phyloP scores from a whole-genome alignment of 2,113 vertebrate species.

The Sprattus sprattus region DNA sequence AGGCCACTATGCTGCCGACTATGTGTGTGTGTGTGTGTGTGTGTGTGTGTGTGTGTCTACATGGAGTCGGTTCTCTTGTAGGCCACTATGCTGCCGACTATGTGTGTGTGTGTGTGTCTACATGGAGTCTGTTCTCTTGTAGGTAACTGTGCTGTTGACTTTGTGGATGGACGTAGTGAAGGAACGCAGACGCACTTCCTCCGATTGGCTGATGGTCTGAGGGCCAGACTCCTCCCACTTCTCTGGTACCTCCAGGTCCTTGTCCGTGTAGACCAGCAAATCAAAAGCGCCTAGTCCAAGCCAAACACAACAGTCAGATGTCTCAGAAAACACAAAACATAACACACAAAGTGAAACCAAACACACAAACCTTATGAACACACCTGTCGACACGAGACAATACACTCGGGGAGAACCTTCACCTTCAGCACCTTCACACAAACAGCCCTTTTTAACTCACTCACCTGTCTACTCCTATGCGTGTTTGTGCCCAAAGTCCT shows the following conservation, averaged over 20 bases:
- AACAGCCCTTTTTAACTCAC: no score
- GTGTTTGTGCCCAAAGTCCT: no score
- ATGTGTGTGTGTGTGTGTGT: conserved; percentile 42
- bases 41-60: conserved; percentile 38
- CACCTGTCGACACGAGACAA: no score
- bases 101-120: conserved; percentile 38
- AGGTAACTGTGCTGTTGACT: conserved; percentile 90
- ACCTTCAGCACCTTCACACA: no score
- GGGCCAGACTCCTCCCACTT: conserved; percentile 97
- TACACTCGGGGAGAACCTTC: no score
- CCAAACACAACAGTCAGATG: background rate
- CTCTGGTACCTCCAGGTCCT: conserved; percentile 86
- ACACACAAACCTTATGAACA: background rate
- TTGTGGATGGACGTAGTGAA: conserved; percentile 96
- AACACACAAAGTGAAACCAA: background rate
- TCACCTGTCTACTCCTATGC: no score
- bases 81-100: no score
- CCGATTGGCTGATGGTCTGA: conserved; percentile 87
- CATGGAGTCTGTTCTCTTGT: conserved; percentile 77
- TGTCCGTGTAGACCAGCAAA: conserved; percentile 93
- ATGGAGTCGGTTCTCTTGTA: conserved; percentile 6
- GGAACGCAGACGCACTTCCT: conserved; percentile 90
- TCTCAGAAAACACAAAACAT: no score
- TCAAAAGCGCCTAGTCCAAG: conserved; percentile 85
- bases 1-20: no score